Evolutionary conservation across 1,140 invertebrate species (phyloP), one percentile per base, ranked within the genome.

Genomic region (Leptonema lineaticorne): DNA sequence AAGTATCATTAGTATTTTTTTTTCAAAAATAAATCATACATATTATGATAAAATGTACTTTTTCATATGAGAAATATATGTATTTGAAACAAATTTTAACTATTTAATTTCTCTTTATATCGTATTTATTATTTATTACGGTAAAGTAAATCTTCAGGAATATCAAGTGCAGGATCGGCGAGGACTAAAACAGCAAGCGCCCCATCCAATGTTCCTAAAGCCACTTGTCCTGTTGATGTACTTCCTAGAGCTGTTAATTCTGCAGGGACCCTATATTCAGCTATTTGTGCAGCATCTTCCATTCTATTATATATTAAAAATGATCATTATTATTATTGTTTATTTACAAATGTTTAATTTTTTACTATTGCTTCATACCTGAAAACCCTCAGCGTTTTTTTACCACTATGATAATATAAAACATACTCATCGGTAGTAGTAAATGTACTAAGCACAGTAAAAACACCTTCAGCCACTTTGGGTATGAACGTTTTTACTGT

Each of bases 361-460:
- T n/a, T n/a, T n/a, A n/a, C n/a, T n/a, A n/a, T 37, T 7, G n/a
- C 33, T 37, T 24, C 62, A 76, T 80, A 90, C 91, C 90, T 89
- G 78, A 97, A 98, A 6, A 97, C 90, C 66, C 94, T 85, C 50
- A 98, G 85, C 7, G 95, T 98, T 81, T 96, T 94, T 70, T 92
- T 88, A 7, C 94, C 94, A 73, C 93, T 95, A 76, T 98, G 96
- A 75, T 98, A 98, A 78, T 99, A 99, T 2, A 98, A 84, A 4
- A 98, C 95, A 74, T 99, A 97, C 73, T 96, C 90, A 75, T 98
- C 94, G 8, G 91, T 96, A 70, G 90, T 90, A 37, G 95, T 97
- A 77, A 99, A 99, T 81, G 93, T 89, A 53, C 93, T 94, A 71
- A 95, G 93, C 22, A 98, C 94, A 11, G 92, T 94, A 78, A 98